A percentile compares a stretch with the other conserved stretches of the same genome.
Conservation (phyloP, 2,888 invertebrate genomes). For the Melitaea athalia region DNA sequence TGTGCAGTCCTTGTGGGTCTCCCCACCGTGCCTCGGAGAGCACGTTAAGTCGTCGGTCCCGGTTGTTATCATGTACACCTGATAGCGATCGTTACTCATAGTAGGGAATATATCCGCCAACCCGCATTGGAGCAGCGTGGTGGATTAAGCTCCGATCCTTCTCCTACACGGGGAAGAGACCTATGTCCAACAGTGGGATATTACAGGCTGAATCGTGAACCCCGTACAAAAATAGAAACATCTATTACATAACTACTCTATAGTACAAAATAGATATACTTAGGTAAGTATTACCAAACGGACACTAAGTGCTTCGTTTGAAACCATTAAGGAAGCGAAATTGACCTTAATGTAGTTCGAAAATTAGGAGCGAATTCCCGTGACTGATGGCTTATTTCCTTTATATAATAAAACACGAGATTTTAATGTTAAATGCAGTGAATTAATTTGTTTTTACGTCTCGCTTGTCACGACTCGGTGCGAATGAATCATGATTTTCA, state of each 20-base stretch:
- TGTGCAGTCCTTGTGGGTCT: no score
- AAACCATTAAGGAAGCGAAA: conserved; percentile 60
- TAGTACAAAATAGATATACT: conserved; percentile 28
- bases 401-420: conserved; percentile 30
- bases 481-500: conserved; percentile 6
- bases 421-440: conserved; percentile 28
- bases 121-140: no score
- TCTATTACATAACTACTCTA: conserved; percentile 12
- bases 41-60: no score
- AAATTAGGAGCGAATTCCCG: conserved; percentile 46
- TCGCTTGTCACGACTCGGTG: not conserved
- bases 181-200: no score
- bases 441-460: conserved; percentile 34
- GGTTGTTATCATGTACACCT: no score
- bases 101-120: no score
- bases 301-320: conserved; percentile 51
- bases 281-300: conserved; percentile 41
- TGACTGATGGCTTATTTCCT: conserved; percentile 45
- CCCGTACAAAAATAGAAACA: not conserved
- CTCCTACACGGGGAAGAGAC: no score
- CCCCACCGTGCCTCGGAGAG: no score
- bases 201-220: no score
- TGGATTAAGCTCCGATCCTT: no score
- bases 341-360: conserved; percentile 63
- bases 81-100: no score